Evolutionary conservation across 2,888 invertebrate species (phyloP).

Genomic region (Leptinotarsa rubiginosa): DNA sequence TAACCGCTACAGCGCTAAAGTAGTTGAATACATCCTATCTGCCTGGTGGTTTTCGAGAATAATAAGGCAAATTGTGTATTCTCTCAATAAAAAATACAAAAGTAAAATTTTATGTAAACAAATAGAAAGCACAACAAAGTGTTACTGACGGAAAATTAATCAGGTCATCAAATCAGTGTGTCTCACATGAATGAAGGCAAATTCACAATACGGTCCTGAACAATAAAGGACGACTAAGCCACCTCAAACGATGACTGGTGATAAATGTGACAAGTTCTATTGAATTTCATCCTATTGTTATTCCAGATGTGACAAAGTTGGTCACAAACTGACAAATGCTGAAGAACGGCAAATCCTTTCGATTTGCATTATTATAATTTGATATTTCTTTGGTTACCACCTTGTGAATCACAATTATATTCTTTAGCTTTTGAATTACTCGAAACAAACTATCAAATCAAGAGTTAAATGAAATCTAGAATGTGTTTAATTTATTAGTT

Average conservation of each 20-base stretch:
- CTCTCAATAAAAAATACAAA: too few relatives aligned
- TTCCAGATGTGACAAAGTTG: slow-evolving; percentile 34
- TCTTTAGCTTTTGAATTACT: too few relatives aligned
- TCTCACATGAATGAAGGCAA: background rate
- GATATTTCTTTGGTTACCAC: background rate
- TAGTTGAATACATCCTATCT: too few relatives aligned
- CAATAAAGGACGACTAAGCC: slow-evolving; percentile 26
- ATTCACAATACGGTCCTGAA: background rate
- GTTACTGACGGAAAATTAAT: background rate
- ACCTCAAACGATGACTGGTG: slow-evolving; percentile 39
- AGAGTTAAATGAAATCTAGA: too few relatives aligned
- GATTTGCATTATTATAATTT: background rate
- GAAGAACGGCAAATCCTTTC: background rate
- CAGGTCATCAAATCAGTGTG: background rate
- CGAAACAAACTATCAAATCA: too few relatives aligned
- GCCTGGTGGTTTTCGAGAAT: too few relatives aligned
- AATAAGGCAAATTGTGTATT: too few relatives aligned
- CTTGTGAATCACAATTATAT: too few relatives aligned
- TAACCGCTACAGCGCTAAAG: too few relatives aligned
- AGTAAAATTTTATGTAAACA: too few relatives aligned
- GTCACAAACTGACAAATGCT: slow-evolving; percentile 27
- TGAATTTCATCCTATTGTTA: slow-evolving; percentile 34
- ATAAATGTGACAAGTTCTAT: slow-evolving; percentile 32
- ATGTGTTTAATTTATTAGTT: too few relatives aligned
- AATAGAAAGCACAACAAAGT: too few relatives aligned